Evolutionary conservation across 2,797 vertebrate genomes (phyloP).

Genomic region (Otolemur crassicaudatus): DNA sequence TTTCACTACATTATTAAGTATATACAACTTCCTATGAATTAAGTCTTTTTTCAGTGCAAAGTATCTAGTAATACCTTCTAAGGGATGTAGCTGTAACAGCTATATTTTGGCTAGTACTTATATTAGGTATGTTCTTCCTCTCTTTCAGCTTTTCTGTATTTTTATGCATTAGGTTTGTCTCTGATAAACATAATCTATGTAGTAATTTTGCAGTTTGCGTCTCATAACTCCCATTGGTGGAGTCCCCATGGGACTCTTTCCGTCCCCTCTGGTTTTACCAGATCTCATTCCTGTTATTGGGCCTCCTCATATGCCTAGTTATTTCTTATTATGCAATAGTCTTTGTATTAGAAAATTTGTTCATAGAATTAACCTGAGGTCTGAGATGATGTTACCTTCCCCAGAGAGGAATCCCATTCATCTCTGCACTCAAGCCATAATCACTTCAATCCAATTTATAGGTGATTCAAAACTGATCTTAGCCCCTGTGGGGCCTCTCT

Average conservation of each 20-base stretch:
- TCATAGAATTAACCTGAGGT: conserved; percentile 37
- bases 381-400: conserved; percentile 31
- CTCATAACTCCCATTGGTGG: not conserved
- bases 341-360: conserved; percentile 26
- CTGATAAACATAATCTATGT: not conserved
- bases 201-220: not conserved
- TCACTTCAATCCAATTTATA: conserved; percentile 59
- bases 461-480: not conserved
- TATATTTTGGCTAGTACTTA: not conserved
- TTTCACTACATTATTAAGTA: not conserved
- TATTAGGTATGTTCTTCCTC: not conserved
- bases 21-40: not conserved
- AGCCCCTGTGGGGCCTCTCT: not conserved
- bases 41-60: conserved; percentile 18
- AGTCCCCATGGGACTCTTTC: not conserved
- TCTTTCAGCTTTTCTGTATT: not conserved
- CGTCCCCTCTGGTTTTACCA: not conserved
- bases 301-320: not conserved
- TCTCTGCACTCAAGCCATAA: conserved; percentile 29
- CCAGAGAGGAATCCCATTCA: not conserved
- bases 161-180: not conserved
- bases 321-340: not conserved
- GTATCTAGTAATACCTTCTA: not conserved
- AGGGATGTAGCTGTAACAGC: not conserved
- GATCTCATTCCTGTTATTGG: not conserved